Conservation (phyloP, 2,113 vertebrate species). For the Silurus glanis region DNA sequence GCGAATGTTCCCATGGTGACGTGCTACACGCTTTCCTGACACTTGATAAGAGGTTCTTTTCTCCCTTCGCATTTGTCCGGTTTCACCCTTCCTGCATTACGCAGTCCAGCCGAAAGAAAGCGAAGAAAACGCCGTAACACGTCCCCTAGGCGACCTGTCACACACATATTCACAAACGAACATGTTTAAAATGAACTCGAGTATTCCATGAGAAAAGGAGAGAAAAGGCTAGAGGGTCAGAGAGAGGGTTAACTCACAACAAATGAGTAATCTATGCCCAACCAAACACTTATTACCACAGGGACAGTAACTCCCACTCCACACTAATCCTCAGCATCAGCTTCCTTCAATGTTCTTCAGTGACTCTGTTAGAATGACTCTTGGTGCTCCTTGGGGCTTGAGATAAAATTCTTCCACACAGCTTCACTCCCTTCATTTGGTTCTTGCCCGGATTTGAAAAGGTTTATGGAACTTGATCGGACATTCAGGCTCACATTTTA, state of each 20-base stretch:
- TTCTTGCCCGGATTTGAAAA: not conserved
- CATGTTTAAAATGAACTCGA: slow-evolving; percentile 15
- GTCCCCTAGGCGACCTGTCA: slow-evolving; percentile 31
- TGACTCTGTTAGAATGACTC: slow-evolving; percentile 14
- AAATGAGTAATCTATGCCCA: slow-evolving; percentile 36
- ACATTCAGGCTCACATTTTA: not conserved
- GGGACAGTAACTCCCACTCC: not conserved
- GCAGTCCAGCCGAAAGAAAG: slow-evolving; percentile 12
- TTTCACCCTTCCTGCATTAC: slow-evolving; percentile 4
- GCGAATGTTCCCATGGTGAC: slow-evolving; percentile 45
- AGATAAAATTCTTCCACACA: slow-evolving; percentile 17
- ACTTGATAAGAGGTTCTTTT: slow-evolving; percentile 48
- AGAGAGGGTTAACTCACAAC: slow-evolving; percentile 13
- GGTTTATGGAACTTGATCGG: not conserved
- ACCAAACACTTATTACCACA: slow-evolving; percentile 37
- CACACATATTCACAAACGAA: slow-evolving; percentile 38
- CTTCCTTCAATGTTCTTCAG: slow-evolving; percentile 14
- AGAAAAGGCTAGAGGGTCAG: slow-evolving; percentile 29
- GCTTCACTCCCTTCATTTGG: not conserved
- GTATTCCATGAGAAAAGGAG: slow-evolving; percentile 21
- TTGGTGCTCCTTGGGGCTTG: not conserved
- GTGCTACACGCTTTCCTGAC: slow-evolving; percentile 37
- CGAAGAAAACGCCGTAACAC: slow-evolving; percentile 20
- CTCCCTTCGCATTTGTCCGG: slow-evolving; percentile 13
- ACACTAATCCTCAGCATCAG: not conserved